A percentile compares a stretch with the other conserved stretches of the same genome.
These are phyloP conservation scores for Aldabrachelys gigantea DNA, from an alignment of 2,113 vertebrate species.

Conservation along the genomic window DNA sequence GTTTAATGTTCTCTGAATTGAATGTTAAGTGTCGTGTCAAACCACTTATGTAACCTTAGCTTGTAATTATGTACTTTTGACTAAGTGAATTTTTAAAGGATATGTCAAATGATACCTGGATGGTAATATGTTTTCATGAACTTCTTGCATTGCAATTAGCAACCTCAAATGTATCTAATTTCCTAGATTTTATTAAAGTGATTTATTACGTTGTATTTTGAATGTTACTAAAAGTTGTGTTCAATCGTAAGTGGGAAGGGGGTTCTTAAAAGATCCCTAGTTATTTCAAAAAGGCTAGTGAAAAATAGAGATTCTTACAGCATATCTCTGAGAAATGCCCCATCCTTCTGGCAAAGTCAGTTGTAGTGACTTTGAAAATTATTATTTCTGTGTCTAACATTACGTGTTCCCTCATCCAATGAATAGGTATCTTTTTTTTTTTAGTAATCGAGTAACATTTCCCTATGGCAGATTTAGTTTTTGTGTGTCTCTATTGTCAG, in stretches of 20 bases:
- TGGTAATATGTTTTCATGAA: not conserved
- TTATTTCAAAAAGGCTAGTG: not conserved
- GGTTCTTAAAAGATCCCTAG: not conserved
- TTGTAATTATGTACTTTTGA: no score
- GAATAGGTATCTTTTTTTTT: no score
- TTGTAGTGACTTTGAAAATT: not conserved
- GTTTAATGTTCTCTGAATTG: no score
- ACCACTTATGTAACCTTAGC: no score
- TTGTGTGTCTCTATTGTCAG: no score
- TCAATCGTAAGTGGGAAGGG: not conserved
- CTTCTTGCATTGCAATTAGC: not conserved
- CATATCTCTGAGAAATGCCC: not conserved
- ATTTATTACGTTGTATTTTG: not conserved
- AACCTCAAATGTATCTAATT: not conserved
- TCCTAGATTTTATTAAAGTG: not conserved
- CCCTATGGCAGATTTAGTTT: no score
- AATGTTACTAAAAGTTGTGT: not conserved
- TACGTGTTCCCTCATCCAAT: no score
- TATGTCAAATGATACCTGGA: not conserved
- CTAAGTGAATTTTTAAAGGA: not conserved
- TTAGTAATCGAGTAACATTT: no score
- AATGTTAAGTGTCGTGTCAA: no score
- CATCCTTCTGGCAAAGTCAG: not conserved
- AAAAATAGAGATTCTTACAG: not conserved
- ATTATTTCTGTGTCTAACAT: not conserved